Evolutionary conservation across 2,113 vertebrate genomes (phyloP).

Genomic region (Equus quagga): DNA sequence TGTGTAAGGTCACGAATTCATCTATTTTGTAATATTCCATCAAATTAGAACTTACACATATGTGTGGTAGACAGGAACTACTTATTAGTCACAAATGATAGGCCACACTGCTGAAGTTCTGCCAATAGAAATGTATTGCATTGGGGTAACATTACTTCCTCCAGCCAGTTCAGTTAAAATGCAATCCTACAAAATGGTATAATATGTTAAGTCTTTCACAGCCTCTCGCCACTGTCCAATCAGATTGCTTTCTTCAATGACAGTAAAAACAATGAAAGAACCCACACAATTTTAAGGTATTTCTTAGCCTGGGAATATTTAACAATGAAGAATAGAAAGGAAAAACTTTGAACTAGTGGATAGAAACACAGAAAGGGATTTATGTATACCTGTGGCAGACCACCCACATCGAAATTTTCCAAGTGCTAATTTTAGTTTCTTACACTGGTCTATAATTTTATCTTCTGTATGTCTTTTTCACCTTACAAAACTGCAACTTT

Average conservation of each 20-base stretch:
- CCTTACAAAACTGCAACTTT: neutral
- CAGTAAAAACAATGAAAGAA: neutral
- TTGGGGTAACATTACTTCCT: neutral
- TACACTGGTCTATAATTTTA: neutral
- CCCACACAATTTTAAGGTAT: slow-evolving; percentile 1
- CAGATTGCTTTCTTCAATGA: neutral
- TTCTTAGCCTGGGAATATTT: neutral
- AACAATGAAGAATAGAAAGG: neutral
- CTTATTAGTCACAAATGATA: neutral
- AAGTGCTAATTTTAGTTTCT: neutral
- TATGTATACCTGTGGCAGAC: neutral
- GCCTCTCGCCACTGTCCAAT: neutral
- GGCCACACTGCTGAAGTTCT: neutral
- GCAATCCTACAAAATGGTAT: neutral
- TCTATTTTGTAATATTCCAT: neutral
- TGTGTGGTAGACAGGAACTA: neutral
- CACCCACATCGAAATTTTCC: neutral
- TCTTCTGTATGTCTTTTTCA: neutral
- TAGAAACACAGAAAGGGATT: slow-evolving; percentile 41
- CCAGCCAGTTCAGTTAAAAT: neutral
- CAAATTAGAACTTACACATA: neutral
- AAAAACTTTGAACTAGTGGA: neutral
- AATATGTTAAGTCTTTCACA: neutral
- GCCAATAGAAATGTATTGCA: neutral
- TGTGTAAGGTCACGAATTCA: neutral